Evolutionary conservation across 37 sponge, comb jelly and placozoan species (phyloP).

Genomic region (Oopsacas minuta): DNA sequence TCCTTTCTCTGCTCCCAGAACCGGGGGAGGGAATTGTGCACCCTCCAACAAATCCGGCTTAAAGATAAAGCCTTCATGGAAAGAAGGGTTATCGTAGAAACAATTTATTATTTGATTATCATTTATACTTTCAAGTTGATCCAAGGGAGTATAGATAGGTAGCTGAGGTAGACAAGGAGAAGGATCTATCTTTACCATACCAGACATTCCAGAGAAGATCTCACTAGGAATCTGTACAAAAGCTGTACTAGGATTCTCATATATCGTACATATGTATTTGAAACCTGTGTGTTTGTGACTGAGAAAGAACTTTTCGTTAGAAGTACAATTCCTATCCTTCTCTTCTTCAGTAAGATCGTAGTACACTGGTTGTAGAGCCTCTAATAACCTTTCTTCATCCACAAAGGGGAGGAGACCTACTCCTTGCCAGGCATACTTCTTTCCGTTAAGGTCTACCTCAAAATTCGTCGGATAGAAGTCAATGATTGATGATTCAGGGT

Average conservation of each 20-base stretch:
- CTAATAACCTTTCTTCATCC: conserved; percentile 70
- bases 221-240: background rate
- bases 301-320: conserved; percentile 29
- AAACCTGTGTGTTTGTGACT: conserved; percentile 28
- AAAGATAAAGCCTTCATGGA: conserved; percentile 26
- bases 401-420: conserved; percentile 98
- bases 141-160: background rate
- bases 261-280: conserved; percentile 20
- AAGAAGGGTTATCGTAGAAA: conserved; percentile 24
- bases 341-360: conserved; percentile 48
- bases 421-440: conserved; percentile 96
- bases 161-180: background rate
- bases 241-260: conserved; percentile 2
- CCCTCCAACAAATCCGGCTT: conserved; percentile 19
- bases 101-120: conserved; percentile 9
- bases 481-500: conserved; percentile 83
- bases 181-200: background rate
- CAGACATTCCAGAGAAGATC: background rate
- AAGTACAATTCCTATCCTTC: conserved; percentile 23
- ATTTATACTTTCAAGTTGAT: background rate
- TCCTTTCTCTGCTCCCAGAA: background rate
- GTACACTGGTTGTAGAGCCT: conserved; percentile 62
- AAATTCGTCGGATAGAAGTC: conserved; percentile 97
- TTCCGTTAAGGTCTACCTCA: conserved; percentile 92
- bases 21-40: conserved; percentile 8